Evolutionary conservation across 1,140 invertebrate genomes (phyloP).

Genomic region (Hydropsyche tenuis): DNA sequence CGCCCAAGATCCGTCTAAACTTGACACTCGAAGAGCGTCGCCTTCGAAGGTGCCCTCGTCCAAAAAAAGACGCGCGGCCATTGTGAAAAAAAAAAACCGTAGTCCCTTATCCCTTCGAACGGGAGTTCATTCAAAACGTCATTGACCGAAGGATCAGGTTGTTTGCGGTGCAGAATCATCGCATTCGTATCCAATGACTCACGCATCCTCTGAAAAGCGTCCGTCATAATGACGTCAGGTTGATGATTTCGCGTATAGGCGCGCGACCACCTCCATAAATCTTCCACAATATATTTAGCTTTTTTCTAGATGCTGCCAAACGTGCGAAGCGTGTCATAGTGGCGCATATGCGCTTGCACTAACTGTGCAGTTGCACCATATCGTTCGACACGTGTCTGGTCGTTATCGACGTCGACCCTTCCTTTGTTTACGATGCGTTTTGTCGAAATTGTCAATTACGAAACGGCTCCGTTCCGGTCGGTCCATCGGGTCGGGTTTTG

Average conservation of each 20-base stretch:
- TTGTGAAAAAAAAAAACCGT: too few species aligned
- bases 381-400: too few species aligned
- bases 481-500: slow-evolving; percentile 38
- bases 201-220: slow-evolving; percentile 31
- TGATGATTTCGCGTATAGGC: too few species aligned
- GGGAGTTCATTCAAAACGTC: neutral
- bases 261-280: too few species aligned
- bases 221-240: slow-evolving; percentile 34
- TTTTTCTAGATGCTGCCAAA: neutral
- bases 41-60: too few species aligned
- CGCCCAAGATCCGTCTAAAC: neutral
- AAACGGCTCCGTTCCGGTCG: slow-evolving; percentile 38
- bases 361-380: neutral
- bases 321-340: neutral
- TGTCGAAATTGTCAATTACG: slow-evolving; percentile 32
- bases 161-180: neutral
- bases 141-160: slow-evolving; percentile 4
- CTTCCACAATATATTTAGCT: too few species aligned
- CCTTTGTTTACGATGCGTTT: slow-evolving; percentile 1
- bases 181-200: slow-evolving; percentile 16
- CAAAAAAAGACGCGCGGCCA: neutral
- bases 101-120: too few species aligned
- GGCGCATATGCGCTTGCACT: neutral
- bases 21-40: slow-evolving; percentile 4
- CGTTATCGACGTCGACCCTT: neutral